Evolutionary conservation across 2,113 vertebrate genomes (phyloP).

Genomic region (Dinomys branickii): DNA sequence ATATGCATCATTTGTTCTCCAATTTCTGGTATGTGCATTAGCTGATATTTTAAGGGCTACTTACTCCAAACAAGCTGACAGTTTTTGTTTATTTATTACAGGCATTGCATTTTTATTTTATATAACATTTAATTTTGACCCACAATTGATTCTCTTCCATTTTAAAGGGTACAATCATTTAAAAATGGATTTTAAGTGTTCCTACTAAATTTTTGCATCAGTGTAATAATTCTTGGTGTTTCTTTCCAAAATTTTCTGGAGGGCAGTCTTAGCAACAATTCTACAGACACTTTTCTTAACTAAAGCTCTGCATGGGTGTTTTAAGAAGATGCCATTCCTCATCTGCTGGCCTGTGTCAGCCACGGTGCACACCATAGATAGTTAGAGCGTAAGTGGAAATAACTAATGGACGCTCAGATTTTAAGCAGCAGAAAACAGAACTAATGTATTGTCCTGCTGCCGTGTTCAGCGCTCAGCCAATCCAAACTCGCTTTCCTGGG

Average conservation of each 20-base stretch:
- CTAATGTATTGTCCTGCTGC: constrained; percentile 73
- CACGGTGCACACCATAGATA: neutral
- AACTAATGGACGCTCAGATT: constrained; percentile 76
- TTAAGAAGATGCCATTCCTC: constrained; percentile 31
- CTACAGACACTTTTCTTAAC: constrained; percentile 42
- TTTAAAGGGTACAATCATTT: accelerated
- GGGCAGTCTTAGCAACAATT: neutral
- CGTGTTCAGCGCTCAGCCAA: constrained; percentile 75
- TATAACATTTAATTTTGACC: neutral
- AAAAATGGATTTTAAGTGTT: neutral
- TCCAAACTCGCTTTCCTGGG: constrained; percentile 77
- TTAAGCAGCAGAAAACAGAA: constrained; percentile 80
- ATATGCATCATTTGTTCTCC: neutral
- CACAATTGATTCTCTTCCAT: neutral
- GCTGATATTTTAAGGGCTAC: neutral
- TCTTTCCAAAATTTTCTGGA: neutral
- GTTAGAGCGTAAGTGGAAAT: constrained; percentile 53
- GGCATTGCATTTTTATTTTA: neutral
- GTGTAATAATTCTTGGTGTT: neutral
- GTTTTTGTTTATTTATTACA: neutral
- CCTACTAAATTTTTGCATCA: neutral
- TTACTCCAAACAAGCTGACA: neutral
- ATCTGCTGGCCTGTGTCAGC: constrained; percentile 38
- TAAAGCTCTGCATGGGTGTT: neutral
- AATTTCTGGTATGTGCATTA: neutral